phyloP scores from a whole-genome alignment of 2,113 vertebrate species.

The Myotis brandtii region DNA sequence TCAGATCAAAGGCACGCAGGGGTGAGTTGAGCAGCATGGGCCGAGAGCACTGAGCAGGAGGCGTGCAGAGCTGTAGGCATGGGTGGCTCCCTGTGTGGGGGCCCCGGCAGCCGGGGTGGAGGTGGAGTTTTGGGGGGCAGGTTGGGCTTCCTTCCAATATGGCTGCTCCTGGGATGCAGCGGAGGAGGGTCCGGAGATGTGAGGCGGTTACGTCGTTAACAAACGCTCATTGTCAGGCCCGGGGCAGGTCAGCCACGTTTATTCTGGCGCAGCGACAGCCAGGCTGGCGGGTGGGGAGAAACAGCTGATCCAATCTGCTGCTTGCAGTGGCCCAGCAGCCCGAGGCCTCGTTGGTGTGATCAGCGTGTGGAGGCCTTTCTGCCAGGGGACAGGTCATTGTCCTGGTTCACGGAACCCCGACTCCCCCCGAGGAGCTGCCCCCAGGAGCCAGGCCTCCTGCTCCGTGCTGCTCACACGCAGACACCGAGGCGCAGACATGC shows the following conservation, averaged over 20 bases:
- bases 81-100: too few relatives aligned
- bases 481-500: not conserved
- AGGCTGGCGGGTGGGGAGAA: not conserved
- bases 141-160: not conserved
- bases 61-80: not conserved
- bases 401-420: not conserved
- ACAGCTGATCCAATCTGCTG: not conserved
- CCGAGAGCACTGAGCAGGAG: not conserved
- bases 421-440: fast-evolving
- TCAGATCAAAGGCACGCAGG: not conserved
- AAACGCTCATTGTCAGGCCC: not conserved
- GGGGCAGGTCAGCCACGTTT: too few relatives aligned
- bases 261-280: not conserved
- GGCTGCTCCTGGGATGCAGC: not conserved
- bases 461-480: not conserved
- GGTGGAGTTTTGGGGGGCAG: not conserved
- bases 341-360: not conserved
- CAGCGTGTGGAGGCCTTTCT: not conserved
- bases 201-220: not conserved
- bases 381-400: fast-evolving
- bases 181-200: not conserved
- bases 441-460: not conserved
- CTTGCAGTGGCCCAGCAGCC: not conserved
- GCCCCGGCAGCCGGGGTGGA: not conserved
- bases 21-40: not conserved